Conservation (phyloP, 2,797 vertebrate genomes). For the Lacerta agilis region DNA sequence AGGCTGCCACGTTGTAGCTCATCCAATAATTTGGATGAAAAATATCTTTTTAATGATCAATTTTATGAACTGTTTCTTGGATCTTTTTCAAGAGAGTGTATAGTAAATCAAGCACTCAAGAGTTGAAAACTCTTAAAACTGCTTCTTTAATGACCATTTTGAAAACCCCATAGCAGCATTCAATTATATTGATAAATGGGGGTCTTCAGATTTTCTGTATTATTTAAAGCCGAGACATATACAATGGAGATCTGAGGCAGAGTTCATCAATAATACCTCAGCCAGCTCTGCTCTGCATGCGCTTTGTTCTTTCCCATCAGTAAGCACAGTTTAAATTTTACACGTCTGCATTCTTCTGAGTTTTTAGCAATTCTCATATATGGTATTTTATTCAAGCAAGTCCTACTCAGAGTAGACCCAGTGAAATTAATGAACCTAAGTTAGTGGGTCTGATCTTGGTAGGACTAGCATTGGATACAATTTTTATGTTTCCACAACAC, state of each 20-base stretch:
- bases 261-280: not conserved
- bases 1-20: constrained; percentile 44
- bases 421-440: too few relatives aligned
- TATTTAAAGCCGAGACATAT: not conserved
- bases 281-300: not conserved
- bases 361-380: not conserved
- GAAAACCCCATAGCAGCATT: constrained; percentile 11
- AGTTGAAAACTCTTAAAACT: constrained; percentile 41
- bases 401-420: too few relatives aligned
- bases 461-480: too few relatives aligned
- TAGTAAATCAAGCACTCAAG: constrained; percentile 53
- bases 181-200: constrained; percentile 38
- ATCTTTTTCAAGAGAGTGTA: constrained; percentile 69
- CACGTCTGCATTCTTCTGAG: not conserved
- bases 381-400: too few relatives aligned
- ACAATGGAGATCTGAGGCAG: not conserved
- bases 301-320: not conserved
- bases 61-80: constrained; percentile 75
- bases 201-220: not conserved
- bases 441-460: too few relatives aligned
- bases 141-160: constrained; percentile 36
- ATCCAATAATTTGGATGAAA: constrained; percentile 71
- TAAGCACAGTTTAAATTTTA: not conserved
- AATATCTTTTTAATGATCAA: constrained; percentile 71
- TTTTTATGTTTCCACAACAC: not conserved